These are phyloP conservation scores for Punctoribates punctum DNA, from an alignment of 2,888 invertebrate species.

Conservation along the genomic window DNA sequence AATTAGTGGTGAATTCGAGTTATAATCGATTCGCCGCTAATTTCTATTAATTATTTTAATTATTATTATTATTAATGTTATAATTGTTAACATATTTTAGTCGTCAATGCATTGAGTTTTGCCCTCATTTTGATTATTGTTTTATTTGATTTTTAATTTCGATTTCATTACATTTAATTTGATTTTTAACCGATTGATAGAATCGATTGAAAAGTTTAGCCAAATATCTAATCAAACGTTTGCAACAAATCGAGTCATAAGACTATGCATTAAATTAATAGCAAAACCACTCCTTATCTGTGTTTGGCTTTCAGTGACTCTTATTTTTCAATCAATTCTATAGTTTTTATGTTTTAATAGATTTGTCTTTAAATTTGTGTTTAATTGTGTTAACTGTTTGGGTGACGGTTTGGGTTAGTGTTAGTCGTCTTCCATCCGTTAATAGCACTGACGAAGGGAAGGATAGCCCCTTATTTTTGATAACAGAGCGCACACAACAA, in stretches of 20 bases:
- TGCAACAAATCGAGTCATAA: constrained; percentile 18
- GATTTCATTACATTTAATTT: neutral
- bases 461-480: constrained; percentile 18
- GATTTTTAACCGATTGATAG: neutral
- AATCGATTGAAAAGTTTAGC: constrained; percentile 18
- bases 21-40: neutral
- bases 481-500: constrained; percentile 31
- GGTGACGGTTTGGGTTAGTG: constrained; percentile 20
- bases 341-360: neutral
- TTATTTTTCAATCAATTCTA: neutral
- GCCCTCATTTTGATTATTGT: neutral
- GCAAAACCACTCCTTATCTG: neutral
- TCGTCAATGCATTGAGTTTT: neutral
- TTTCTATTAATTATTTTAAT: neutral
- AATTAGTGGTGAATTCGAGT: neutral
- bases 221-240: neutral
- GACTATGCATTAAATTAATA: neutral
- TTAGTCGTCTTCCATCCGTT: constrained; percentile 36
- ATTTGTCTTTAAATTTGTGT: neutral
- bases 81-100: neutral
- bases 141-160: neutral
- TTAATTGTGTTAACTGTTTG: constrained; percentile 11
- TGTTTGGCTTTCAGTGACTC: neutral
- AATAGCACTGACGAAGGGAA: neutral
- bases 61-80: neutral